Base-by-base conservation (phyloP, 2,797 vertebrate genomes). In the Uromys caudimaculatus region DNA sequence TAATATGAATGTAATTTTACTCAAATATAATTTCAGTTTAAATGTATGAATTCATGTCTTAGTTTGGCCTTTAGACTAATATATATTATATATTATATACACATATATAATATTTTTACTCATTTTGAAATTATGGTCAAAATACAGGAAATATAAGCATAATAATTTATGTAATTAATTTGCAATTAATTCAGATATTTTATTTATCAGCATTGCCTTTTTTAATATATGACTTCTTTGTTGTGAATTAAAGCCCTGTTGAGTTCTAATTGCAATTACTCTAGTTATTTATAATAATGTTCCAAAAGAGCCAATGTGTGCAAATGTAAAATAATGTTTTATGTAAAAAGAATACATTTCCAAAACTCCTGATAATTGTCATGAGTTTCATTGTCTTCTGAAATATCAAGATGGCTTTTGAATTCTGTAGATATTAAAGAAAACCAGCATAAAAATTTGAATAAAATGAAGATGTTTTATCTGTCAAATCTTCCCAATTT, bases 221-320 rank as follows among this genome's bases (percentile, higher is more conserved):
- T 69, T 89, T 94, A 97, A 86, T 79, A 44, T 76, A 47, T 75
- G 38, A 96, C 92, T 96, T 94, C 62, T 95, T 88, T 95, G 54
- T 77, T 87, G 27, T 77, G 92, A 94, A 97, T 92, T 94, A 93
- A 96, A 84, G 6, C 4, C 32, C 29, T 93, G 83, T 91, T 17
- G 79, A 89, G 5, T 12, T 50, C 75, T 91, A 79, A 93, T 94
- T 95, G 19, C 19, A 95, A 93, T 89, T 96, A 95, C n/a, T 83
- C 35, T 71, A 94, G 27, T 77, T 83, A 90, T 94, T 92, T 95
- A 77, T 52, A 94, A 7, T 89, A 58, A 29, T 82, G 6, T 87
- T 94, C 38, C 44, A 71, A 24, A 27, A 89, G 1, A 60, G 1
- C 21, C 79, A 78, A 91, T 86, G 1, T 91, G 29, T 62, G 58